Percentiles rank a stretch among this genome's conserved stretches.
phyloP scores from a whole-genome alignment of 1,140 invertebrate genomes.

The Caenorhabditis latens region DNA sequence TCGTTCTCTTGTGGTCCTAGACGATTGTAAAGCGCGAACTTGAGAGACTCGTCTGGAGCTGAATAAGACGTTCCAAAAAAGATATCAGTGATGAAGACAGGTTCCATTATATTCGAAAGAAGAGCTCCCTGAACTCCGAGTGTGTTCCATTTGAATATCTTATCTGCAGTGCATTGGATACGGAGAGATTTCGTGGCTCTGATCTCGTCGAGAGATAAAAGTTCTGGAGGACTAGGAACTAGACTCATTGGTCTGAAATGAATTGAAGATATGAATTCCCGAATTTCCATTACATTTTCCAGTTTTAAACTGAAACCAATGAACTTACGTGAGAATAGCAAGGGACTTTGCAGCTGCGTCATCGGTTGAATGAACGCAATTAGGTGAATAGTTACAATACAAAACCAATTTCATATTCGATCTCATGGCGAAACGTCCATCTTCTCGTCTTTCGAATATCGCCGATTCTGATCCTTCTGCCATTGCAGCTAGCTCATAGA shows the following conservation, averaged over 20 bases:
- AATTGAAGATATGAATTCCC: neutral
- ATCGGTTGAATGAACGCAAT: neutral
- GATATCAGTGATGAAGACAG: constrained; percentile 49
- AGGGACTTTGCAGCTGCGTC: neutral
- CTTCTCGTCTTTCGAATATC: constrained; percentile 15
- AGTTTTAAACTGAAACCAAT: neutral
- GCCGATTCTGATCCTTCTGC: neutral
- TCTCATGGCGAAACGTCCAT: neutral
- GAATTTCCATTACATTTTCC: neutral
- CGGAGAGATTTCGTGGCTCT: neutral
- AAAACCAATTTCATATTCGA: constrained; percentile 14
- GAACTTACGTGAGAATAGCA: constrained; percentile 16
- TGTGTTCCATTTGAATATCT: constrained; percentile 61
- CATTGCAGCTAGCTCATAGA: neutral
- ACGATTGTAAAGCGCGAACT: constrained; percentile 2
- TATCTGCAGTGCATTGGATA: constrained; percentile 44
- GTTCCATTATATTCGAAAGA: constrained; percentile 51
- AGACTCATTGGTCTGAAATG: constrained; percentile 34
- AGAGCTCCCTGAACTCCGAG: constrained; percentile 62
- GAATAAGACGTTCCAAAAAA: neutral
- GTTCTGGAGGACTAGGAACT: neutral
- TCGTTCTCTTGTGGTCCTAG: neutral
- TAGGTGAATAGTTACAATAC: constrained; percentile 34
- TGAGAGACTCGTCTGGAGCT: constrained; percentile 19
- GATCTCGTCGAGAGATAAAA: constrained; percentile 11